Conservation (phyloP, 30 jellyfish, hydroid and myxozoan genomes). For the Chironex yamaguchii region DNA sequence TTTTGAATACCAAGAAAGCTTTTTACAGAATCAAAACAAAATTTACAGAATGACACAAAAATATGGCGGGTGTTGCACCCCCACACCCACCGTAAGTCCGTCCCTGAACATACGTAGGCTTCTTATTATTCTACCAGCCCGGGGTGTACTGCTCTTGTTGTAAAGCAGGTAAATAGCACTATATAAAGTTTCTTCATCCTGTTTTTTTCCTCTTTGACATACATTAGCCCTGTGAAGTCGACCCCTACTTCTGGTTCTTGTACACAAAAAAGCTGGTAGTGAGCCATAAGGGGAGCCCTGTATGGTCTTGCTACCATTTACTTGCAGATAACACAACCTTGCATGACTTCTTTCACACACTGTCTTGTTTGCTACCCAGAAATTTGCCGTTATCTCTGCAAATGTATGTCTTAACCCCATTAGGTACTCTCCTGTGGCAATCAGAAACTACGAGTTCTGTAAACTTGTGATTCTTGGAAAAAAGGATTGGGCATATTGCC, state of each 20-base stretch:
- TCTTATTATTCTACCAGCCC: slow-evolving; percentile 15
- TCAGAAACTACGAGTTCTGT: too few relatives aligned
- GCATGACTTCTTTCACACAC: too few relatives aligned
- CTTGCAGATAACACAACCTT: slow-evolving; percentile 11
- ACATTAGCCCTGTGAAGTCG: slow-evolving; percentile 36
- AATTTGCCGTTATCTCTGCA: too few relatives aligned
- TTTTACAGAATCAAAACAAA: too few relatives aligned
- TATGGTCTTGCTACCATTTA: slow-evolving; percentile 21
- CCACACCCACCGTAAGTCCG: too few relatives aligned
- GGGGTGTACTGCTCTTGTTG: slow-evolving; percentile 2
- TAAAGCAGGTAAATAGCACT: slow-evolving; percentile 4
- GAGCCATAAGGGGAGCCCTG: slow-evolving; percentile 6
- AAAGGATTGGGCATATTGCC: slow-evolving; percentile 33
- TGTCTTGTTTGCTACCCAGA: too few relatives aligned
- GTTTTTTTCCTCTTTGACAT: not conserved
- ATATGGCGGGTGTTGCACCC: too few relatives aligned
- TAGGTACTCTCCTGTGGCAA: too few relatives aligned
- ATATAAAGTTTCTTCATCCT: slow-evolving; percentile 27
- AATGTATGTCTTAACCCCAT: too few relatives aligned
- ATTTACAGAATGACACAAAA: too few relatives aligned
- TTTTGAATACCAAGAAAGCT: too few relatives aligned
- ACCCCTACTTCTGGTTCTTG: slow-evolving; percentile 23
- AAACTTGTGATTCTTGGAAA: slow-evolving; percentile 28
- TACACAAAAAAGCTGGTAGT: slow-evolving; percentile 21
- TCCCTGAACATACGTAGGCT: not conserved